Base-by-base conservation (phyloP, 2,797 vertebrate genomes). In the Dipus sagitta region DNA sequence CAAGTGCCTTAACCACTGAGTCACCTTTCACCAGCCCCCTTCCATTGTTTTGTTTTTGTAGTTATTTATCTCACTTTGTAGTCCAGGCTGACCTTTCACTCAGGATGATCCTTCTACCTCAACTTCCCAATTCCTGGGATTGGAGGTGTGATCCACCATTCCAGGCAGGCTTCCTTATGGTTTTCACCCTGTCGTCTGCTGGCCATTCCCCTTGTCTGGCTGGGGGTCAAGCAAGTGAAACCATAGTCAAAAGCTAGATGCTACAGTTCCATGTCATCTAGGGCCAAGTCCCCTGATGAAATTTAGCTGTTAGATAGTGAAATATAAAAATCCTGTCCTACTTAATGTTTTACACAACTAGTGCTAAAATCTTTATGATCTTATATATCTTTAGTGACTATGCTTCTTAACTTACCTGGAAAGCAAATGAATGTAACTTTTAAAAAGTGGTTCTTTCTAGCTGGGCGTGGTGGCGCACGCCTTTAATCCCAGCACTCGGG, bases 341-440 rank as follows among this genome's bases (percentile, higher is more conserved):
- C 47, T 94, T 67, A 75, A 17, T 58, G 30, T 67, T 91, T 82
- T 65, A 90, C 62, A 52, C 10, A 93, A 81, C 26, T 58, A 54
- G 8, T 79, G 47, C 75, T 88, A 78, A 93, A 94, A 54, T 64
- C 62, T 54, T 83, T 75, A 60, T 77, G 60, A 87, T 34, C 71
- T 54, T 24, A 58, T 42, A 75, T 3, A 87, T 54, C 58, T 72
- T 78, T 24, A 64, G 64, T 83, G 60, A 76, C 84, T 58, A 83
- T 60, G 7, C 21, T 80, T 75, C 71, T 76, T 77, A 89, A 71
- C 10, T 65, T 8, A 93, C 93, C 17, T 78, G 32, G 24, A 94
- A 96, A 95, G 91, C 38, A 96, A 96, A 90, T 86, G 83, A 88
- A 92, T 67, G 21, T 75, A 32, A 92, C 82, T 90, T 94, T 95